phyloP scores from a whole-genome alignment of 1,140 invertebrate species.

The Temnothorax longispinosus region DNA sequence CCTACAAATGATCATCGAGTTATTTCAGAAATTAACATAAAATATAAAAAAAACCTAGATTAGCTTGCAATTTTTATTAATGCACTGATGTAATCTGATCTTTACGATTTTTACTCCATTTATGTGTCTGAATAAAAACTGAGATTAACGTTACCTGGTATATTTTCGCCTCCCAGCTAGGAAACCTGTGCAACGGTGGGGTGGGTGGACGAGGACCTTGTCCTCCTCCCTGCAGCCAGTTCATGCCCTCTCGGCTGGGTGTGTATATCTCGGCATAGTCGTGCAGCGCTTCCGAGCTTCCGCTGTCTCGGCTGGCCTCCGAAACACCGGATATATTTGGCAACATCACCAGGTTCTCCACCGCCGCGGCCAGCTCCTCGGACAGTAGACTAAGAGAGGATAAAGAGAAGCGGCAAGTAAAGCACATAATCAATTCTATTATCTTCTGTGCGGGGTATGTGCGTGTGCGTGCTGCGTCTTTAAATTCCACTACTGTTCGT shows the following conservation, averaged over 20 bases:
- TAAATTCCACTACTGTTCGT: neutral
- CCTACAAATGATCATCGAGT: slow-evolving; percentile 83
- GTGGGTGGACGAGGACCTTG: slow-evolving; percentile 90
- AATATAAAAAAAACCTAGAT: neutral
- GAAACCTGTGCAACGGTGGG: slow-evolving; percentile 95
- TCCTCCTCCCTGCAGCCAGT: slow-evolving; percentile 81
- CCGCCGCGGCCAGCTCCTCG: slow-evolving; percentile 84
- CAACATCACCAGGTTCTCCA: slow-evolving; percentile 83
- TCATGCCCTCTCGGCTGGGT: slow-evolving; percentile 91
- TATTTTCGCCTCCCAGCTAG: slow-evolving; percentile 97
- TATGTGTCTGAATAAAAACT: neutral
- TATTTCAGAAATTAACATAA: neutral
- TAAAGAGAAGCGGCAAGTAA: slow-evolving; percentile 64
- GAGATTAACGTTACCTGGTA: slow-evolving; percentile 89
- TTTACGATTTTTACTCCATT: neutral
- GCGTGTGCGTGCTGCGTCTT: slow-evolving; percentile 1
- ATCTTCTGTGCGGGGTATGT: neutral
- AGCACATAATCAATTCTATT: slow-evolving; percentile 56
- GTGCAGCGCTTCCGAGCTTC: slow-evolving; percentile 90
- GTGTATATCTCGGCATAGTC: slow-evolving; percentile 98
- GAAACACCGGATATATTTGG: slow-evolving; percentile 80
- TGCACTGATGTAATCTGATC: neutral
- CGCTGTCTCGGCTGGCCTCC: slow-evolving; percentile 81
- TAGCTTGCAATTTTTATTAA: neutral
- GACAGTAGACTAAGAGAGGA: slow-evolving; percentile 78